Evolutionary conservation across 2,113 vertebrate genomes (phyloP).

Genomic region (Amphiprion ocellaris): DNA sequence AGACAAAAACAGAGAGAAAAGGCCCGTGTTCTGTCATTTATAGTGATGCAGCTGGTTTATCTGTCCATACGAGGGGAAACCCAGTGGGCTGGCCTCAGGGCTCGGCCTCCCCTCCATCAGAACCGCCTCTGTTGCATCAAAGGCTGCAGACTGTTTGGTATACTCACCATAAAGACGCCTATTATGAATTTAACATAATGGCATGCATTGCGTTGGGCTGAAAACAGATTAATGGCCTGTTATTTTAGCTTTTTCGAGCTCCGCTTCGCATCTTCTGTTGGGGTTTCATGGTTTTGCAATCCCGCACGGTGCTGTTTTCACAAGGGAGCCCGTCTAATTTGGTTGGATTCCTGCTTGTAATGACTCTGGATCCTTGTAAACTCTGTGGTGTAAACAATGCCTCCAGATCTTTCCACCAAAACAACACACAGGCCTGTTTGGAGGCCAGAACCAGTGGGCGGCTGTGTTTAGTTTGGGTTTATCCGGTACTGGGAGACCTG

Average conservation of each 20-base stretch:
- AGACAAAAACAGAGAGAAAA: constrained; percentile 53
- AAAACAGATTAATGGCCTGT: constrained; percentile 46
- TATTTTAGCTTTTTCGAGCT: constrained; percentile 55
- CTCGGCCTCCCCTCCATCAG: constrained; percentile 55
- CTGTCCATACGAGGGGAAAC: constrained; percentile 59
- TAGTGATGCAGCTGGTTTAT: constrained; percentile 79
- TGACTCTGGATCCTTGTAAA: constrained; percentile 74
- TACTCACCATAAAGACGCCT: constrained; percentile 47
- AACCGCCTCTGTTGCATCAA: constrained; percentile 66
- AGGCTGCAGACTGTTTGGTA: constrained; percentile 51
- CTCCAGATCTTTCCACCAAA: constrained; percentile 72
- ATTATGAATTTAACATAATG: constrained; percentile 34
- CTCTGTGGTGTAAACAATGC: constrained; percentile 77
- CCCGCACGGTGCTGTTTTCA: constrained; percentile 61
- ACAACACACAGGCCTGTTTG: constrained; percentile 63
- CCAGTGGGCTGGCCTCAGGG: constrained; percentile 46
- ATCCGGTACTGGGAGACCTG: constrained; percentile 73
- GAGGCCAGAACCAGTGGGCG: constrained; percentile 69
- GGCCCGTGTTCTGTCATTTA: constrained; percentile 76
- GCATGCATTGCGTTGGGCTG: background rate
- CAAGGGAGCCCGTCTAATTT: constrained; percentile 66
- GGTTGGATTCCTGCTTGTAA: constrained; percentile 71
- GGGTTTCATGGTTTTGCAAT: constrained; percentile 55
- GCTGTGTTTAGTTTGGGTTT: constrained; percentile 78
- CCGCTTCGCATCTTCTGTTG: constrained; percentile 27